Percentiles rank a stretch among this genome's conserved stretches.
Evolutionary conservation across 2,113 vertebrate genomes (phyloP).

Genomic region (Labrus mixtus): DNA sequence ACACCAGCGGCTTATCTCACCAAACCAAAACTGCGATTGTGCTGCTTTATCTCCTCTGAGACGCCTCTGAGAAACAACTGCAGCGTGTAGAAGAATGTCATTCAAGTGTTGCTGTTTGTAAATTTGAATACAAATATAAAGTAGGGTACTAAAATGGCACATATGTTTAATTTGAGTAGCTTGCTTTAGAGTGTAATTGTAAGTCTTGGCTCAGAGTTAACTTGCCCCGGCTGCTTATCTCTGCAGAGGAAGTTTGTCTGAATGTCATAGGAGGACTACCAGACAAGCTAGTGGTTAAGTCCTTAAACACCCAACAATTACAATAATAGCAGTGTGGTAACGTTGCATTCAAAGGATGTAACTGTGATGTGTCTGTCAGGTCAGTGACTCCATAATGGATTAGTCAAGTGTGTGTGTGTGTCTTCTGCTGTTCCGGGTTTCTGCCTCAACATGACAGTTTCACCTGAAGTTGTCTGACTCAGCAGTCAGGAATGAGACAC

Average conservation of each 20-base stretch:
- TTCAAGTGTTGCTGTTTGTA: background rate
- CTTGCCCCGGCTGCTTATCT: background rate
- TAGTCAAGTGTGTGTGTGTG: background rate
- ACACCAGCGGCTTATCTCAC: slow-evolving; percentile 5
- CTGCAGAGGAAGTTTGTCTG: background rate
- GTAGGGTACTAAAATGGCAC: too few species aligned
- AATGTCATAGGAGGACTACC: background rate
- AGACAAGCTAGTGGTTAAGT: background rate
- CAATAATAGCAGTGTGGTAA: slow-evolving; percentile 1
- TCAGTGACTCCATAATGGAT: background rate
- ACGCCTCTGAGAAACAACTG: background rate
- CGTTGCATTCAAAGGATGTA: background rate
- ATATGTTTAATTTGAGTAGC: background rate
- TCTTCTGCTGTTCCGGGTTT: slow-evolving; percentile 29
- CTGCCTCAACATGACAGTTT: slow-evolving; percentile 42
- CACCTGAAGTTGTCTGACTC: slow-evolving; percentile 45
- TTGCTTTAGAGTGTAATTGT: slow-evolving; percentile 3
- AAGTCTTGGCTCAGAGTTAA: slow-evolving; percentile 12
- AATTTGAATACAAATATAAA: background rate
- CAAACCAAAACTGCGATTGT: slow-evolving; percentile 39
- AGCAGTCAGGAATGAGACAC: slow-evolving; percentile 34
- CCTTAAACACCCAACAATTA: background rate
- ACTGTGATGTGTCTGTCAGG: background rate
- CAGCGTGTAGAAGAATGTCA: background rate
- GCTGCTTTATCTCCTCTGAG: slow-evolving; percentile 22